Conservation (phyloP, 2,113 vertebrate genomes). For the Saguinus midas region DNA sequence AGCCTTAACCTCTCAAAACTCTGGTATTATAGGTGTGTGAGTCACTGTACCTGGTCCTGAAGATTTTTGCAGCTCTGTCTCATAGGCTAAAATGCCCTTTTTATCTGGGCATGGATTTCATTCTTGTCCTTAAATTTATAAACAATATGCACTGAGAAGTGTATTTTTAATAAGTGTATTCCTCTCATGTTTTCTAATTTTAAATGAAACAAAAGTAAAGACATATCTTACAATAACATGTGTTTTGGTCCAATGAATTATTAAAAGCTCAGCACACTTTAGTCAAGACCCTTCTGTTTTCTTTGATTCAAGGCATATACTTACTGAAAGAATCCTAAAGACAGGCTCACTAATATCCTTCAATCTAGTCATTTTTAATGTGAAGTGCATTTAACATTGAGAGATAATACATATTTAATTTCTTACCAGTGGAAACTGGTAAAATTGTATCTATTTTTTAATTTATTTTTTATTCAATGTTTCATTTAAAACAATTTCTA, state of each 20-base stretch:
- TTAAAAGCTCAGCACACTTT: neutral
- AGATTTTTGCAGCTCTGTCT: neutral
- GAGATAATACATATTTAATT: neutral
- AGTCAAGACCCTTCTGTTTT: neutral
- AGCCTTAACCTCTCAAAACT: too few species aligned
- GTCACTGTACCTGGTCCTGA: neutral
- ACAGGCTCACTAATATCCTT: neutral
- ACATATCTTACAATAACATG: neutral
- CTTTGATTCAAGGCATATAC: neutral
- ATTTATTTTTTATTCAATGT: neutral
- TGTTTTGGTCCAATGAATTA: neutral
- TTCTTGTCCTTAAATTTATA: neutral
- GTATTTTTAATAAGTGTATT: neutral
- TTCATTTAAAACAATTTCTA: neutral
- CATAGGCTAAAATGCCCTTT: neutral
- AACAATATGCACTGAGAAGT: neutral
- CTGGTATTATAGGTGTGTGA: too few species aligned
- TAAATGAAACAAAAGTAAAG: neutral
- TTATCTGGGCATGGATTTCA: neutral
- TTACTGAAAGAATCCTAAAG: neutral
- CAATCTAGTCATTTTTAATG: neutral
- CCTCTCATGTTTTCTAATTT: neutral
- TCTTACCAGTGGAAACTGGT: neutral
- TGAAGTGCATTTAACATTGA: neutral
- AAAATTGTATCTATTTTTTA: neutral